Evolutionary conservation across 2,797 vertebrate species (phyloP).

Genomic region (Tenualosa ilisha): DNA sequence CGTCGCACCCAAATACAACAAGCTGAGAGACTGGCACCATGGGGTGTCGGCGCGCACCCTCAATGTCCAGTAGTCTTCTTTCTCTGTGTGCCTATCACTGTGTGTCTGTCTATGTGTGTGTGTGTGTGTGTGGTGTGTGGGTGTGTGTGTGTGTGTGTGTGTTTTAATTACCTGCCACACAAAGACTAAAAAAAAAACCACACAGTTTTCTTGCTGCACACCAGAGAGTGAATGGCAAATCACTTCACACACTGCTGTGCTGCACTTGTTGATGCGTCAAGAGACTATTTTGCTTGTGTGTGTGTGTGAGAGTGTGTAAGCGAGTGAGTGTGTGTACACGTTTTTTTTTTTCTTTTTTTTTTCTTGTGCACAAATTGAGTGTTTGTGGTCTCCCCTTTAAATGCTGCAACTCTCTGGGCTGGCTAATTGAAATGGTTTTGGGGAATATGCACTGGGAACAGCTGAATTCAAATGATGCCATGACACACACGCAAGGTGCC

Average conservation of each 20-base stretch:
- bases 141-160: slow-evolving; percentile 25
- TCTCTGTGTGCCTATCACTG: slow-evolving; percentile 36
- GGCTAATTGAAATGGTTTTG: background rate
- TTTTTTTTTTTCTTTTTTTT: slow-evolving; percentile 28
- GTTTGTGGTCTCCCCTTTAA: background rate
- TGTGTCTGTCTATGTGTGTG: slow-evolving; percentile 23
- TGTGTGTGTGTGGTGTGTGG: slow-evolving; percentile 20
- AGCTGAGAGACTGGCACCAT: slow-evolving; percentile 98
- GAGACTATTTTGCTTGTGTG: background rate
- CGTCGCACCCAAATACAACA: slow-evolving; percentile 92
- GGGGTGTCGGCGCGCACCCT: slow-evolving; percentile 97
- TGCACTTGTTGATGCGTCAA: background rate
- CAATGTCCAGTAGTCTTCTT: slow-evolving; percentile 87
- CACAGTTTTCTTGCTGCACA: background rate
- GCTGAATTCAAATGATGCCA: background rate
- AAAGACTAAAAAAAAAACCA: slow-evolving; percentile 3
- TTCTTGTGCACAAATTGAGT: slow-evolving; percentile 23
- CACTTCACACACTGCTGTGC: background rate
- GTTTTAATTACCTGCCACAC: background rate
- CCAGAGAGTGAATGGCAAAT: background rate
- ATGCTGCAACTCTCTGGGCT: background rate
- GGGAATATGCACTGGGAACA: background rate
- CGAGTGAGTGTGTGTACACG: background rate
- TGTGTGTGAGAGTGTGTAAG: slow-evolving; percentile 4
- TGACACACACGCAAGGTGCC: background rate